Percentiles rank a stretch among this genome's conserved stretches.
phyloP scores from a whole-genome alignment of 1,140 invertebrate species.

The Holotrichia oblita region DNA sequence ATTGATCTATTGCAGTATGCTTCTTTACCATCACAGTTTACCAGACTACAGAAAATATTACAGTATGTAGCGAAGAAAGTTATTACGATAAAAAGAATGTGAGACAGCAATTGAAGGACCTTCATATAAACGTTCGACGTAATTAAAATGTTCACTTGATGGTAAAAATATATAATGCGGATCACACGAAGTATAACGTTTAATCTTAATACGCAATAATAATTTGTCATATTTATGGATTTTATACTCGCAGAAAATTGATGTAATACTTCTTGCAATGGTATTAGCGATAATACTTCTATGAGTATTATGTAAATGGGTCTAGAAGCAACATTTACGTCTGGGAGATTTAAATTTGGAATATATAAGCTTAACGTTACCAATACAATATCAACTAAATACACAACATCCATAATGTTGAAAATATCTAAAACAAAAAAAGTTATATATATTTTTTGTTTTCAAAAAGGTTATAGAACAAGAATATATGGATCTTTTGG shows the following conservation, averaged over 20 bases:
- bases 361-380: slow-evolving; percentile 1
- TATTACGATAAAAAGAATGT: slow-evolving; percentile 3
- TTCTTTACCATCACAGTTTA: not conserved
- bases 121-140: not conserved
- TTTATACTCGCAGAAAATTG: not conserved
- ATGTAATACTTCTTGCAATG: not conserved
- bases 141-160: slow-evolving; percentile 1
- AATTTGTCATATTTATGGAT: not conserved
- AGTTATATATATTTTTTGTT: no score
- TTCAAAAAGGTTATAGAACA: no score
- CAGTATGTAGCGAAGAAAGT: slow-evolving; percentile 2
- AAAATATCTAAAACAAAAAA: slow-evolving; percentile 26
- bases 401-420: slow-evolving; percentile 18
- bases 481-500: no score
- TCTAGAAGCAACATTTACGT: slow-evolving; percentile 1
- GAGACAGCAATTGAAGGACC: not conserved
- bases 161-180: slow-evolving; percentile 27
- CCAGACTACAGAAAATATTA: not conserved
- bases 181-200: slow-evolving; percentile 4
- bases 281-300: slow-evolving; percentile 28
- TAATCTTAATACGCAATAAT: not conserved
- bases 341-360: slow-evolving; percentile 30
- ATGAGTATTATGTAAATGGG: not conserved
- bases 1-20: not conserved
- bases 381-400: slow-evolving; percentile 28